These are phyloP conservation scores for Vanessa atalanta DNA, from an alignment of 1,140 invertebrate species.

Conservation along the genomic window DNA sequence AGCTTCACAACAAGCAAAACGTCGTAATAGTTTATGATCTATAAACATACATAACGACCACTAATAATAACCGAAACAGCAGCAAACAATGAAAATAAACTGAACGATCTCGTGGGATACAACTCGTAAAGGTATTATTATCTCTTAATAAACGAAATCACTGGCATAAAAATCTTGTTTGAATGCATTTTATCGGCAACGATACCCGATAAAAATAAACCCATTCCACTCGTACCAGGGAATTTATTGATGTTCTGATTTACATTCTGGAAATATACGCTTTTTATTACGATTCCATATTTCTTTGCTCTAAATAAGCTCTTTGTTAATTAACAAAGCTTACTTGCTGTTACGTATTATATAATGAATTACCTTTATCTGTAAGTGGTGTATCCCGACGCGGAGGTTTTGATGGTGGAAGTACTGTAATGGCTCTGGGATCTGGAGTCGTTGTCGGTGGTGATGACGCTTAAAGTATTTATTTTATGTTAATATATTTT, in stretches of 20 bases:
- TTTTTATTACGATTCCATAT: conserved; percentile 35
- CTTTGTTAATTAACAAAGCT: not conserved
- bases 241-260: conserved; percentile 43
- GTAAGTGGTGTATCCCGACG: conserved; percentile 63
- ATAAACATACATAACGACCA: conserved; percentile 78
- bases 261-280: conserved; percentile 28
- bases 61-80: conserved; percentile 79
- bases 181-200: conserved; percentile 62
- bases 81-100: conserved; percentile 76
- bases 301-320: conserved; percentile 12
- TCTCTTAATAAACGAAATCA: conserved; percentile 78
- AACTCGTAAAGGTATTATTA: conserved; percentile 78
- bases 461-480: conserved; percentile 59
- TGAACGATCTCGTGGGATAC: conserved; percentile 64
- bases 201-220: conserved; percentile 64
- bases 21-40: conserved; percentile 74
- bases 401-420: conserved; percentile 70
- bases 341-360: not conserved
- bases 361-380: conserved; percentile 64
- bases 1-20: conserved; percentile 73
- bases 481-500: conserved; percentile 13
- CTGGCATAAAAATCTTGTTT: conserved; percentile 72
- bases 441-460: conserved; percentile 75
- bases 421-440: conserved; percentile 61
- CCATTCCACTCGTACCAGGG: conserved; percentile 36